phyloP scores from a whole-genome alignment of 1,140 invertebrate species.

The Zaprionus davidi region DNA sequence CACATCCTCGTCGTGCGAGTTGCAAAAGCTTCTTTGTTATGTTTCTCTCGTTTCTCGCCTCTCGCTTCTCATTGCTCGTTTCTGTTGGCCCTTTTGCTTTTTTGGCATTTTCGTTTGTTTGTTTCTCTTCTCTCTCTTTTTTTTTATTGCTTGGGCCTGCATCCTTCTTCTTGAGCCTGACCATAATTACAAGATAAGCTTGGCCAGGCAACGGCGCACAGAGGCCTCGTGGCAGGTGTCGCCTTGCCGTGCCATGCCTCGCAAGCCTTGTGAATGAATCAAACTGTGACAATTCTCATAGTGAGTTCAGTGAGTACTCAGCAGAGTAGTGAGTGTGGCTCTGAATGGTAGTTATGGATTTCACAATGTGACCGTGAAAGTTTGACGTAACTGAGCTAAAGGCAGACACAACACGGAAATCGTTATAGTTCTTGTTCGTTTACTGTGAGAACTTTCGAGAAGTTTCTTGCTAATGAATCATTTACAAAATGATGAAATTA shows the following conservation, averaged over 20 bases:
- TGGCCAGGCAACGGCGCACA: conserved; percentile 64
- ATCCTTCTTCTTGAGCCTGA: conserved; percentile 31
- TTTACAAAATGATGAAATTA: too few species aligned
- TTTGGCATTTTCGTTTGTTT: background rate
- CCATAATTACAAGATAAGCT: conserved; percentile 77
- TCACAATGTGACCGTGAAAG: background rate
- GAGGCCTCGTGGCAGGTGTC: conserved; percentile 49
- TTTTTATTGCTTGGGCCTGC: background rate
- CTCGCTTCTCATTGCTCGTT: conserved; percentile 5
- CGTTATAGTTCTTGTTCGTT: background rate
- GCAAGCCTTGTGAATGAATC: conserved; percentile 4
- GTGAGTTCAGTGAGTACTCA: background rate
- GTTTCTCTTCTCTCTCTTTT: background rate
- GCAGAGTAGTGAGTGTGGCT: background rate
- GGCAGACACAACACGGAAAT: background rate
- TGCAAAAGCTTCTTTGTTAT: conserved; percentile 64
- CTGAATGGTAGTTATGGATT: background rate
- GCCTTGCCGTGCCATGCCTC: background rate
- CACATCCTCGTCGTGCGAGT: conserved; percentile 27
- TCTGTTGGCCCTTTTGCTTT: background rate
- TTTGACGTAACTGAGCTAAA: background rate
- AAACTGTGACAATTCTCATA: background rate
- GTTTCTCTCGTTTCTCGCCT: conserved; percentile 4
- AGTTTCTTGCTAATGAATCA: too few species aligned
- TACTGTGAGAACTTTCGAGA: background rate